These are phyloP conservation scores for Sericinus montela DNA, from an alignment of 2,888 invertebrate genomes.

Conservation along the genomic window DNA sequence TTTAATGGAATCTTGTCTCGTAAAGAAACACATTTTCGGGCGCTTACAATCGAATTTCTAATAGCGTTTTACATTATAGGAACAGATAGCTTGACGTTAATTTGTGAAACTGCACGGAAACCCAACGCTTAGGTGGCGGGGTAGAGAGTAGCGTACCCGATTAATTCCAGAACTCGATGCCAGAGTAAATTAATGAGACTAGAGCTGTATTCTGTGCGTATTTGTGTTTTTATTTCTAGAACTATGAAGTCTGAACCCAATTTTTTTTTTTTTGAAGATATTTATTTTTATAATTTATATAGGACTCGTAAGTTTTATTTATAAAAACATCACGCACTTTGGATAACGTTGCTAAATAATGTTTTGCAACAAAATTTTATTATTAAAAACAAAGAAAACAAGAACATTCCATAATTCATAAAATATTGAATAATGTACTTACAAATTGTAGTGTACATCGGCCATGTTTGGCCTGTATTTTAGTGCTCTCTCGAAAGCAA, in stretches of 20 bases:
- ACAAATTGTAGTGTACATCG: constrained; percentile 99
- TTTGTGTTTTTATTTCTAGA: constrained; percentile 50
- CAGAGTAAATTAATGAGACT: constrained; percentile 57
- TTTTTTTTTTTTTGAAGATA: too few relatives aligned
- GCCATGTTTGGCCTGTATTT: constrained; percentile 97
- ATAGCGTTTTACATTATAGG: constrained; percentile 42
- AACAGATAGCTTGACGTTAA: constrained; percentile 58
- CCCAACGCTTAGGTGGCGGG: constrained; percentile 54
- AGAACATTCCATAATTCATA: too few relatives aligned
- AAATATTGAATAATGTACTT: constrained; percentile 84
- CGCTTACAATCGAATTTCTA: constrained; percentile 11
- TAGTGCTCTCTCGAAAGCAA: constrained; percentile 94
- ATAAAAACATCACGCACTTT: too few relatives aligned
- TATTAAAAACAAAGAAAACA: too few relatives aligned
- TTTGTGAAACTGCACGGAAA: constrained; percentile 69
- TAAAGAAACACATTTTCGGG: constrained; percentile 8
- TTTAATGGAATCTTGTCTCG: not conserved
- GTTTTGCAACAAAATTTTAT: too few relatives aligned
- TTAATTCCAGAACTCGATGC: constrained; percentile 68
- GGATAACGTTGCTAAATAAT: too few relatives aligned
- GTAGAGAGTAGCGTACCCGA: constrained; percentile 48
- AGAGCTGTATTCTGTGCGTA: constrained; percentile 46
- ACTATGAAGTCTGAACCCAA: too few relatives aligned
- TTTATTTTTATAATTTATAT: too few relatives aligned
- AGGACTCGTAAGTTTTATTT: too few relatives aligned